A percentile compares a stretch with the other conserved stretches of the same genome.
These are phyloP conservation scores for Agrotis exclamationis DNA, from an alignment of 2,888 invertebrate species.

Conservation along the genomic window DNA sequence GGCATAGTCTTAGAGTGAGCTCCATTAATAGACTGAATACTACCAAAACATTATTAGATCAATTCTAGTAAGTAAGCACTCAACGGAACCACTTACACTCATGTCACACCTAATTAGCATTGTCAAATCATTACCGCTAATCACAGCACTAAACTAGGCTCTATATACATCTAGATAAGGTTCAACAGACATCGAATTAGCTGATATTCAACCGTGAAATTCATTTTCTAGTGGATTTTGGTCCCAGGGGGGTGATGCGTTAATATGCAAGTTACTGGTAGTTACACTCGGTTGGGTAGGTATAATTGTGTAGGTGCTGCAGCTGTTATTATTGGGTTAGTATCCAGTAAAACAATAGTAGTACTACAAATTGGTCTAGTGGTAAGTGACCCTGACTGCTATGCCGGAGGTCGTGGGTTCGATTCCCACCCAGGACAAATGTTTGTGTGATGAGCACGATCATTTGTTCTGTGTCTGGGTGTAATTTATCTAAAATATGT, in stretches of 20 bases:
- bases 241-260: slow-evolving; percentile 31
- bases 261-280: slow-evolving; percentile 39
- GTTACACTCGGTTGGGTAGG: slow-evolving; percentile 17
- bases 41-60: too few species aligned
- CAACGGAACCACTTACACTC: too few species aligned
- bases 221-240: slow-evolving; percentile 40
- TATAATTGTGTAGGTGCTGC: slow-evolving; percentile 13
- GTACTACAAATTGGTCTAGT: too few species aligned
- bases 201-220: slow-evolving; percentile 48
- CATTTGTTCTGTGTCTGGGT: too few species aligned
- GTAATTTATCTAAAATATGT: too few species aligned
- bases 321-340: background rate
- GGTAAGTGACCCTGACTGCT: too few species aligned
- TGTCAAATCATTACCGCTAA: slow-evolving; percentile 10
- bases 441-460: too few species aligned
- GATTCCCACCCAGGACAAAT: too few species aligned
- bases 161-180: slow-evolving; percentile 9
- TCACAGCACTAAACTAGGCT: slow-evolving; percentile 15
- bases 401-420: too few species aligned
- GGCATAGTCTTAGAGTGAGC: too few species aligned
- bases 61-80: too few species aligned
- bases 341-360: background rate
- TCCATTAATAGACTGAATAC: too few species aligned
- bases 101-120: background rate
- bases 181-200: slow-evolving; percentile 42